Evolutionary conservation across 2,797 vertebrate genomes (phyloP), one percentile per base, ranked within the genome.

Genomic region (Cyprinodon diabolis): DNA sequence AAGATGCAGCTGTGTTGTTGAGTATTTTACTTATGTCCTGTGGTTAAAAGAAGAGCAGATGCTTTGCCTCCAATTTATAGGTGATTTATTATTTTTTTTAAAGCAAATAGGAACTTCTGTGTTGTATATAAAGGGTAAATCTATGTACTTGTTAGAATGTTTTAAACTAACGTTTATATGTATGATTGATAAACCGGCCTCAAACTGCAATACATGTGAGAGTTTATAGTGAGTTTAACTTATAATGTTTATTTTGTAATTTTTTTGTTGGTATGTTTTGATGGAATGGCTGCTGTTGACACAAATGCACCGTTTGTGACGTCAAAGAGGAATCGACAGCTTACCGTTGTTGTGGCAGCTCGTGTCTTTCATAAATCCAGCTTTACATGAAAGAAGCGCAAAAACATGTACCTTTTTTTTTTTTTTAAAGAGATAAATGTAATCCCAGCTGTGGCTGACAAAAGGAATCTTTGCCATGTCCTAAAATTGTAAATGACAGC

Each of bases 101-200:
- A 17, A 40, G 10, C 10, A 45, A 45, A 62, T n/a, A 45, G 43
- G 40, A 65, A 45, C 40, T 45, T 62, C 21, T 43, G 1, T 47
- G 14, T 21, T 12, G 23, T 17, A 47, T 45, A 45, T 66, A 57
- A 47, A 51, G n/a, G 35, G 65, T 58, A 2, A 65, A 55, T 55
- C 35, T 30, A 72, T 76, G 23, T 48, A 79, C 48, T 13, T 40
- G 75, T 63, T 40, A 21, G 35, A 76, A 74, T 19, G 70, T 66
- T 66, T 82, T 75, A 63, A 71, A 79, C 67, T 76, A 68, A 68
- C 66, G 65, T 40, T 84, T 10, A 83, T 88, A 85, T 90, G 87
- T 85, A 88, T 89, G 80, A 86, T 84, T 80, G 79, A 79, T 82
- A 68, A 82, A 56, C 62, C 51, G 40, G 52, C 69, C 72, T 45